phyloP scores from a whole-genome alignment of 2,888 invertebrate genomes.

The Psococerastis gibbosa region DNA sequence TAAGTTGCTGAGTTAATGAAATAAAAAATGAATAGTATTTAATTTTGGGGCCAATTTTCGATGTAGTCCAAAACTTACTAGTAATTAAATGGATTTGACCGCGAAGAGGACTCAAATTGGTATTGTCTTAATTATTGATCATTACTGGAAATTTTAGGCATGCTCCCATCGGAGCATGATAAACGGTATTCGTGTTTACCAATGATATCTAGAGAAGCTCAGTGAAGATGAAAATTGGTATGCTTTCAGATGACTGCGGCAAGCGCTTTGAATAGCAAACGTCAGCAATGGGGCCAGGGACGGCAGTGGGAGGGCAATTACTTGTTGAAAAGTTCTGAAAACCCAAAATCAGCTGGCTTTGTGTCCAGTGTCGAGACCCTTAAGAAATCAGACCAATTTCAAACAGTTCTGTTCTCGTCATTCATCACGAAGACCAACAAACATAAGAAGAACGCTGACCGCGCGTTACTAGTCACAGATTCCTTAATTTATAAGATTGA shows the following conservation, averaged over 20 bases:
- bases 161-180: too few species aligned
- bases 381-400: conserved; percentile 45
- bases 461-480: conserved; percentile 78
- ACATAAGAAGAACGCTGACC: conserved; percentile 62
- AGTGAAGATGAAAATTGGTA: too few species aligned
- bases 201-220: too few species aligned
- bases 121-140: too few species aligned
- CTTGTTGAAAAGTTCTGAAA: conserved; percentile 44
- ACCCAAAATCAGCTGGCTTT: conserved; percentile 42
- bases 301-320: conserved; percentile 76
- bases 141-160: too few species aligned
- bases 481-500: conserved; percentile 73
- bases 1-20: too few species aligned
- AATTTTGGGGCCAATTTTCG: too few species aligned
- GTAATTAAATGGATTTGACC: too few species aligned
- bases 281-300: conserved; percentile 52
- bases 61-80: too few species aligned
- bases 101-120: too few species aligned
- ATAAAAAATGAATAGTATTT: too few species aligned
- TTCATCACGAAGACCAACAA: conserved; percentile 49
- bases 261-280: conserved; percentile 44
- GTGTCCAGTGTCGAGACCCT: conserved; percentile 46
- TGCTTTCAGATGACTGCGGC: conserved; percentile 47
- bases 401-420: conserved; percentile 42
- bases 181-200: too few species aligned